phyloP scores from a whole-genome alignment of 2,113 vertebrate species.

The Xenopus tropicalis region DNA sequence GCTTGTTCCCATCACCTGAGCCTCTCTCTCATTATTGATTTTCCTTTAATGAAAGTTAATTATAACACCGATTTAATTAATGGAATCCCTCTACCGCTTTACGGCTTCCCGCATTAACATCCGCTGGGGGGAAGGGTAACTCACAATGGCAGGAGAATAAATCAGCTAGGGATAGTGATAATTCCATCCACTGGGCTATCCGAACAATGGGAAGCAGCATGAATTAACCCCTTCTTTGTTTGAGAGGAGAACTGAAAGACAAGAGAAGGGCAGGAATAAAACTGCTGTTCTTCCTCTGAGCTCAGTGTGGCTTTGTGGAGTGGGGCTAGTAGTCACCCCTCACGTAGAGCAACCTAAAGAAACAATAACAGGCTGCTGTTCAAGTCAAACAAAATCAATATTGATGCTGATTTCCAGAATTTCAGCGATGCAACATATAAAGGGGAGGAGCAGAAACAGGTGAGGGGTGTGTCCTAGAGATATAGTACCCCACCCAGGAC shows the following conservation, averaged over 20 bases:
- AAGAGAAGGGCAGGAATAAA: constrained; percentile 21
- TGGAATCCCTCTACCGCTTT: constrained; percentile 66
- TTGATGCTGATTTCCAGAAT: too few species aligned
- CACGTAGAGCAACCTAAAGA: too few species aligned
- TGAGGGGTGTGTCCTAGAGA: too few species aligned
- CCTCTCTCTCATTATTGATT: constrained; percentile 66
- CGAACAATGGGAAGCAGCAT: constrained; percentile 40
- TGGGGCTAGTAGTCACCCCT: not conserved
- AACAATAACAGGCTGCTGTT: not conserved
- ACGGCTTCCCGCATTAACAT: constrained; percentile 68
- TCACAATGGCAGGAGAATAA: constrained; percentile 60
- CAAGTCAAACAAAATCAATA: not conserved
- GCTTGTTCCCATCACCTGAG: constrained; percentile 43
- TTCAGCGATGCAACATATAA: too few species aligned
- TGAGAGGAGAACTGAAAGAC: constrained; percentile 22
- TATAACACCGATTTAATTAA: constrained; percentile 76
- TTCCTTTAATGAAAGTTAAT: constrained; percentile 76
- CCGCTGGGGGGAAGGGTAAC: constrained; percentile 36
- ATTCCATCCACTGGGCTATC: constrained; percentile 33
- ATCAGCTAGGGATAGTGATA: constrained; percentile 50
- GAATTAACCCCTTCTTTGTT: constrained; percentile 27
- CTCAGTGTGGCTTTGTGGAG: not conserved
- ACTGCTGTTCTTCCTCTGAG: not conserved
- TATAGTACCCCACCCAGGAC: too few species aligned
- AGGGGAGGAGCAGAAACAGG: too few species aligned